Base-by-base conservation (phyloP, 2,888 invertebrate species). In the Cylloceria caligata region DNA sequence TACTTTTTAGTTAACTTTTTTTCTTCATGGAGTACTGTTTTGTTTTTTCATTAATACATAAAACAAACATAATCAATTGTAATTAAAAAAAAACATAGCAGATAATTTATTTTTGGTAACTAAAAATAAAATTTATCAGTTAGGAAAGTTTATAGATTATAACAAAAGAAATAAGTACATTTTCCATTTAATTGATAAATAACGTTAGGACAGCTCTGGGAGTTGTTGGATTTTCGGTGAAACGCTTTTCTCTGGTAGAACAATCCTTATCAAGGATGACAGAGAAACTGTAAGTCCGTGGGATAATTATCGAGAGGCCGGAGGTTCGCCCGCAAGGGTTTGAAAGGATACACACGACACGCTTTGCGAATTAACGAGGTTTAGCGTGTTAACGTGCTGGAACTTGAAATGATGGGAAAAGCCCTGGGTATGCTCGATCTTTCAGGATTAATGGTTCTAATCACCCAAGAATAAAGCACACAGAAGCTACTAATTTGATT, bases 311-410 rank as follows among this genome's bases (percentile, higher is more conserved):
- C 49, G 72, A 9, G 45, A 24, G 45, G 73, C 39, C 67, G n/a
- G 39, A 55, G 72, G 60, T 62, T 64, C 21, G 42, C 24, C 72
- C 55, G 52, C 45, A 19, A 55, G 55, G 49, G 30, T 42, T 16
- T 60, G 30, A 36, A 67, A 73, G 11, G 47, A 55, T 71, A 62
- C 74, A 71, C 69, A 42, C 69, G 69, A 78, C 49, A 57, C 42
- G 60, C 69, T 81, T 71, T 30, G 69, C 47, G 69, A 78, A 81
- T 81, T 81, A 81, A 81, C 69, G 78, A 73, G 73, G 65, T 74
- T 78, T 78, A 78, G 65, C 55, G 69, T 64, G 78, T 73, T 69
- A 74, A 78, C 74, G 64, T 52, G 74, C 55, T 71, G 57, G 57
- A 81, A 81, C 81, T 74, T 74, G 69, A 47, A 78, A 81, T 81